Percentiles rank a stretch among this genome's conserved stretches.
Conservation (phyloP, 2,113 vertebrate species). For the Calyptommatus sinebrachiatus region DNA sequence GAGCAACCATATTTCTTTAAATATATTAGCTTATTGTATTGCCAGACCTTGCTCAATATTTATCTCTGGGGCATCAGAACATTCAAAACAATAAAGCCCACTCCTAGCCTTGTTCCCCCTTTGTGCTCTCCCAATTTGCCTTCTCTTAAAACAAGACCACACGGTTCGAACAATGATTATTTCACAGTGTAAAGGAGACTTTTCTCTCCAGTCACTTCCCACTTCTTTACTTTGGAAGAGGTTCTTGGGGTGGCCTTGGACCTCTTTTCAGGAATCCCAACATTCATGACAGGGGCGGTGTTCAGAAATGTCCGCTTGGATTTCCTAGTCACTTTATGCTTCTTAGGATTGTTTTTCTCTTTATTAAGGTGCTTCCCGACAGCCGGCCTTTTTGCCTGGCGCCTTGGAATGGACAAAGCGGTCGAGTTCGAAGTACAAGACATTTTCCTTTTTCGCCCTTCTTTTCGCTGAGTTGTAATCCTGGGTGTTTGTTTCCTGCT, state of each 20-base stretch:
- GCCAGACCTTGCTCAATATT: constrained; percentile 44
- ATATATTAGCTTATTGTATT: constrained; percentile 24
- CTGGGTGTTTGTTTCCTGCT: constrained; percentile 50
- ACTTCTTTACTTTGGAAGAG: constrained; percentile 33
- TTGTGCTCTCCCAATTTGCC: constrained; percentile 33
- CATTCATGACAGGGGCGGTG: constrained; percentile 30
- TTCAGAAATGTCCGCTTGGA: constrained; percentile 44
- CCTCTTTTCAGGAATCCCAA: constrained; percentile 47
- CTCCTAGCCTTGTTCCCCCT: constrained; percentile 9
- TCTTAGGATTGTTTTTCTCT: constrained; percentile 53
- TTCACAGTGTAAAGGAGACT: constrained; percentile 42
- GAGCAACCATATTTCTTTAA: constrained; percentile 51
- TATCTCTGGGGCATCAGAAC: constrained; percentile 35
- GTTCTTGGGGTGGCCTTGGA: constrained; percentile 30
- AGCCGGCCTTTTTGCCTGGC: constrained; percentile 54
- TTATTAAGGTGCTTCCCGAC: constrained; percentile 60
- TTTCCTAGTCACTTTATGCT: constrained; percentile 47
- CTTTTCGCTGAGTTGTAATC: constrained; percentile 59
- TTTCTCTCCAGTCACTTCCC: constrained; percentile 38
- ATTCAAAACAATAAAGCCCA: not conserved
- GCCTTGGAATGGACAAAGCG: constrained; percentile 43
- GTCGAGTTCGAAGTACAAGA: constrained; percentile 53
- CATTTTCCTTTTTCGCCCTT: constrained; percentile 58
- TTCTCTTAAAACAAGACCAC: constrained; percentile 49
- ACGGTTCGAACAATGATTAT: constrained; percentile 23